Evolutionary conservation across 2,113 vertebrate genomes (phyloP).

Genomic region (Catharus fuscescens): DNA sequence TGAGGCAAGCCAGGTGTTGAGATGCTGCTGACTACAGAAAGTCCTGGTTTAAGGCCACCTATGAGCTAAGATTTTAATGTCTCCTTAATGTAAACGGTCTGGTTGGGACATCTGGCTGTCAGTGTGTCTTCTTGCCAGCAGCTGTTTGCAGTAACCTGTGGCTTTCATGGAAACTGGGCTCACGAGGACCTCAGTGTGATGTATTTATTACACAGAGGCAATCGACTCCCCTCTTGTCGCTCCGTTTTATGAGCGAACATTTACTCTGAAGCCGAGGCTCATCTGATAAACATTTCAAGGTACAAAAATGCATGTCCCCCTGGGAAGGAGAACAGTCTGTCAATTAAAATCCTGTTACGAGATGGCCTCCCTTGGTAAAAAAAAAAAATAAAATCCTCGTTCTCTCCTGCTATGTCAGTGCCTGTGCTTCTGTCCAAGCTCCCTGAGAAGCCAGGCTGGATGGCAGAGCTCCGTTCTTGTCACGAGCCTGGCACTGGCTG

Average conservation of each 20-base stretch:
- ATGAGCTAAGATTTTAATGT: constrained; percentile 72
- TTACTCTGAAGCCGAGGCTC: constrained; percentile 25
- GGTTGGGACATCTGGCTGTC: constrained; percentile 73
- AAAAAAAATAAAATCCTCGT: background rate
- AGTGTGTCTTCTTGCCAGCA: constrained; percentile 67
- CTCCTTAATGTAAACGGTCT: constrained; percentile 73
- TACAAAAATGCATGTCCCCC: constrained; percentile 33
- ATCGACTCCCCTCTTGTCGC: constrained; percentile 58
- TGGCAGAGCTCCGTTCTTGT: background rate
- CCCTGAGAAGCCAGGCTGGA: background rate
- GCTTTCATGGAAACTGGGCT: constrained; percentile 69
- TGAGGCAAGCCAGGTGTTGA: constrained; percentile 54
- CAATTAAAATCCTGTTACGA: background rate
- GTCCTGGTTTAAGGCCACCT: constrained; percentile 74
- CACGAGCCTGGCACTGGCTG: background rate
- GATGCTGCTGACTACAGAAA: constrained; percentile 51
- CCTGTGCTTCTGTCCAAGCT: background rate
- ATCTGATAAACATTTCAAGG: constrained; percentile 68
- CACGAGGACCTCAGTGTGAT: constrained; percentile 59
- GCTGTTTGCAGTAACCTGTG: constrained; percentile 74
- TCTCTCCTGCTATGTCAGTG: background rate
- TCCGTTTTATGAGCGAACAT: constrained; percentile 35
- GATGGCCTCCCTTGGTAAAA: background rate
- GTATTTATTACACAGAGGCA: constrained; percentile 73
- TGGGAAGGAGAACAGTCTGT: constrained; percentile 25